Percentiles rank a stretch among this genome's conserved stretches.
These are phyloP conservation scores for Ecliptopera silaceata DNA, from an alignment of 2,888 invertebrate species.

Conservation along the genomic window DNA sequence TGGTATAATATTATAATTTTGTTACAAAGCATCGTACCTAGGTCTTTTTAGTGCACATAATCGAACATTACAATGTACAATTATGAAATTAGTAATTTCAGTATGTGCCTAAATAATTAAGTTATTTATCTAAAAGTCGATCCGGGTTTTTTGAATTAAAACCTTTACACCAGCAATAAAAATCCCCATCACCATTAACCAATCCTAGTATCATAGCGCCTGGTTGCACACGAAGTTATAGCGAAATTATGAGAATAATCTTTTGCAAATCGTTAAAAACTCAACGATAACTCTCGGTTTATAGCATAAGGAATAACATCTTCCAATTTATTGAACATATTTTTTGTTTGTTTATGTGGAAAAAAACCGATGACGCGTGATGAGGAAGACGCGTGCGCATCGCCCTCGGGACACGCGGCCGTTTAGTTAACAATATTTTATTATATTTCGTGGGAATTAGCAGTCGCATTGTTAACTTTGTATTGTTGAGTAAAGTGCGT, in stretches of 20 bases:
- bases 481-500: too few species aligned
- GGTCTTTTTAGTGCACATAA: too few species aligned
- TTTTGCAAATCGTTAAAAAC: conserved; percentile 52
- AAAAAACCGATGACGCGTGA: conserved; percentile 42
- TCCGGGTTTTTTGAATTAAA: conserved; percentile 8
- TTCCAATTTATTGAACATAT: conserved; percentile 47
- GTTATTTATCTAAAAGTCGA: neutral
- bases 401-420: conserved; percentile 4
- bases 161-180: conserved; percentile 31
- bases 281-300: conserved; percentile 47
- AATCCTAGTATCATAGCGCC: conserved; percentile 31
- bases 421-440: neutral
- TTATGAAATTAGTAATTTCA: neutral
- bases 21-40: too few species aligned
- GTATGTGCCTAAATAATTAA: neutral
- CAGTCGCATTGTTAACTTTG: too few species aligned
- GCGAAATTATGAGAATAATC: conserved; percentile 53
- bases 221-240: conserved; percentile 47
- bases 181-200: conserved; percentile 32
- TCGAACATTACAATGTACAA: too few species aligned
- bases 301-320: conserved; percentile 44
- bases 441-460: neutral
- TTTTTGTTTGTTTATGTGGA: conserved; percentile 44
- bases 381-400: conserved; percentile 37
- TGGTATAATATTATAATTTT: too few species aligned